These are phyloP conservation scores for Hymenochirus boettgeri DNA, from an alignment of 2,113 vertebrate species.

Conservation along the genomic window DNA sequence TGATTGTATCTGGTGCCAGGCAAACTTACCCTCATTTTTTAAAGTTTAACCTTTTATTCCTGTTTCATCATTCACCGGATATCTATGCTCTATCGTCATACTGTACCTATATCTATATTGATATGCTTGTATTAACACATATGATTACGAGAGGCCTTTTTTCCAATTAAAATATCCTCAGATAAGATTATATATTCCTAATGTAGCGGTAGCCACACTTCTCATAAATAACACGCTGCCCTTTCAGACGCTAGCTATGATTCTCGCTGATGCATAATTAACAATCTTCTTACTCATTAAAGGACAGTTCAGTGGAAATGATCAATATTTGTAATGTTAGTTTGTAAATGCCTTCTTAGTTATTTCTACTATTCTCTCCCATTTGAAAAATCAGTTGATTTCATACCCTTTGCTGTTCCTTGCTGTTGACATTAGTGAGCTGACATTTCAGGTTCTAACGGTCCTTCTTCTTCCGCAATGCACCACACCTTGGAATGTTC, in stretches of 20 bases:
- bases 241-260: slow-evolving; percentile 2
- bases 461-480: no score
- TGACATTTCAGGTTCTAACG: no score
- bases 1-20: slow-evolving; percentile 30
- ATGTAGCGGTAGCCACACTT: slow-evolving; percentile 21
- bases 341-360: no score
- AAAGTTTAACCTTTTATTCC: slow-evolving; percentile 43
- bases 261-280: slow-evolving; percentile 44
- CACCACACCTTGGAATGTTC: no score
- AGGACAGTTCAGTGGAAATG: no score
- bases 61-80: slow-evolving; percentile 31
- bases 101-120: background rate
- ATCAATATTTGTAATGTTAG: no score
- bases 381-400: no score
- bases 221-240: slow-evolving; percentile 10
- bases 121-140: background rate
- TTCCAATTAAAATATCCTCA: slow-evolving; percentile 8
- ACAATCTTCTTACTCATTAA: slow-evolving; percentile 49
- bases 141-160: slow-evolving; percentile 41
- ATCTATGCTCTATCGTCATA: slow-evolving; percentile 45
- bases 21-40: slow-evolving; percentile 42
- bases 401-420: no score
- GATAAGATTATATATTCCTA: slow-evolving; percentile 42
- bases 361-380: no score
- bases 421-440: no score